Evolutionary conservation across 2,797 vertebrate genomes (phyloP).

Genomic region (Erethizon dorsatum): DNA sequence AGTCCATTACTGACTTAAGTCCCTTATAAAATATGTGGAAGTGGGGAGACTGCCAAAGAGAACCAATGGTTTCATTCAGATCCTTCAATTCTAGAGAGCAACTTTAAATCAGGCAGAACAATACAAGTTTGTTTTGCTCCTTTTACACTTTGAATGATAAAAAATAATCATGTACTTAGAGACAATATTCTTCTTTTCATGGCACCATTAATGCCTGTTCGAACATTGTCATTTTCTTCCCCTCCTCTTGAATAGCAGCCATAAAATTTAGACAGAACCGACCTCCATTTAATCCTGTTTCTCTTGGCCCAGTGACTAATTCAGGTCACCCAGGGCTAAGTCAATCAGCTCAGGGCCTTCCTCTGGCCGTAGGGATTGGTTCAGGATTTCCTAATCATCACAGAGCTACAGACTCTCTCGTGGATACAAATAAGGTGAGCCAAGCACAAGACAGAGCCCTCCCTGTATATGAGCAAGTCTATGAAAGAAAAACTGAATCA

Average conservation of each 20-base stretch:
- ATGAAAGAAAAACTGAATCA: not conserved
- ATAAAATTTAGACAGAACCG: not conserved
- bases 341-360: not conserved
- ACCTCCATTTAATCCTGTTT: not conserved
- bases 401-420: not conserved
- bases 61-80: constrained; percentile 7
- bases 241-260: not conserved
- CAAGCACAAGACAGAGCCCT: not conserved
- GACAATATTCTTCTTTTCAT: not conserved
- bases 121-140: not conserved
- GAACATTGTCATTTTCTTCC: not conserved
- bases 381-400: not conserved
- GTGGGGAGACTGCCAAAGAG: not conserved
- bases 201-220: not conserved
- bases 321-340: not conserved
- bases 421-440: not conserved
- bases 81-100: not conserved
- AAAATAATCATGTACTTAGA: not conserved
- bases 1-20: not conserved
- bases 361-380: not conserved
- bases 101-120: constrained; percentile 53
- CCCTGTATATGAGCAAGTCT: not conserved
- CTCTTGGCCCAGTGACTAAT: not conserved
- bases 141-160: constrained; percentile 5
- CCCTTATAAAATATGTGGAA: not conserved